Conservation (phyloP, 2,113 vertebrate genomes). For the Motacilla tschutschensis region DNA sequence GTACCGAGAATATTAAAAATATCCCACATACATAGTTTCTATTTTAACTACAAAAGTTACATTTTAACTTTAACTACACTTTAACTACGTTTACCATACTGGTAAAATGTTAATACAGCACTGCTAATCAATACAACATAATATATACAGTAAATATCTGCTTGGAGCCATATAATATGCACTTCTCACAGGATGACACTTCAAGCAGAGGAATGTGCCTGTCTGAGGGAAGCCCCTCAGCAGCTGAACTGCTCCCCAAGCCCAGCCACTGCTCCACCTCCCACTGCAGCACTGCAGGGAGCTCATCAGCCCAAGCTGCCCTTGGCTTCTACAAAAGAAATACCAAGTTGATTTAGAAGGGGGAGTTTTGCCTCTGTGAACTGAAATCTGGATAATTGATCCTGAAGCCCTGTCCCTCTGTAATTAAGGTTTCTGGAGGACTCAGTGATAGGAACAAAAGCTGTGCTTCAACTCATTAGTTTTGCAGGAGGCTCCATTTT, state of each 20-base stretch:
- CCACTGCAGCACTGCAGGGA: background rate
- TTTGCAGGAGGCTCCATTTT: slow-evolving; percentile 10
- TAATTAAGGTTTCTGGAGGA: background rate
- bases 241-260: fast-evolving
- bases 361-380: background rate
- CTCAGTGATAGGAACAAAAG: background rate
- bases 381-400: background rate
- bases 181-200: too few relatives aligned
- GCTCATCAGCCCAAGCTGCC: fast-evolving
- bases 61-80: too few relatives aligned
- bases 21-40: too few relatives aligned
- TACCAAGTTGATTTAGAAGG: background rate
- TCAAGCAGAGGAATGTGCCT: fast-evolving
- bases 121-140: too few relatives aligned
- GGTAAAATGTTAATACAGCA: too few relatives aligned
- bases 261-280: background rate
- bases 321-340: background rate
- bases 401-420: background rate
- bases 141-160: too few relatives aligned
- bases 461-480: background rate
- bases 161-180: too few relatives aligned
- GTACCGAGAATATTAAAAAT: too few relatives aligned
- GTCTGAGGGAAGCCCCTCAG: background rate
- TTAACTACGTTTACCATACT: too few relatives aligned
- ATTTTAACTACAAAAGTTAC: too few relatives aligned